These are phyloP conservation scores for Cygnus olor DNA, from an alignment of 2,797 vertebrate genomes.

Conservation along the genomic window DNA sequence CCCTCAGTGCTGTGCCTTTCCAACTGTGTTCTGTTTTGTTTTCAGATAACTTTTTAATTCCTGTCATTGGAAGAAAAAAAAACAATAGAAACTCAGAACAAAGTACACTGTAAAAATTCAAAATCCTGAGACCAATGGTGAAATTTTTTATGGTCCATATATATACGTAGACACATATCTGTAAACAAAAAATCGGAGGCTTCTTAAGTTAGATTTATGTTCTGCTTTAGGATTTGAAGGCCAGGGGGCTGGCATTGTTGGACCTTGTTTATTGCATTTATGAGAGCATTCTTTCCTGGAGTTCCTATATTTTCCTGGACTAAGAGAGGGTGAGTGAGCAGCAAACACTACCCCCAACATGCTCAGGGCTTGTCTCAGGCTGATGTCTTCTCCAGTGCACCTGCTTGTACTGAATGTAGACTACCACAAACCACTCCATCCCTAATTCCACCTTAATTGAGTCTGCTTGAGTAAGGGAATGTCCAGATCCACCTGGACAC, in stretches of 20 bases:
- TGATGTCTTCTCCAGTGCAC: not conserved
- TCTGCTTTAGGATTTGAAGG: not conserved
- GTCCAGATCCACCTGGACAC: not conserved
- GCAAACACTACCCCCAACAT: not conserved
- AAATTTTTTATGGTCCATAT: not conserved
- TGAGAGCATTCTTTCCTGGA: not conserved
- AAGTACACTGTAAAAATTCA: not conserved
- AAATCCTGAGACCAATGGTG: not conserved
- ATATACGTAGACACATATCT: not conserved
- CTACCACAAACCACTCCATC: not conserved
- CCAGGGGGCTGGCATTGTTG: not conserved
- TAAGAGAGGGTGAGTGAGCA: not conserved
- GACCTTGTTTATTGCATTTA: not conserved
- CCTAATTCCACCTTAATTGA: not conserved
- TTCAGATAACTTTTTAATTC: not conserved
- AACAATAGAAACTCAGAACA: not conserved
- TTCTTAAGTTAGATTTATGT: not conserved
- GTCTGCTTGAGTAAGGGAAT: not conserved
- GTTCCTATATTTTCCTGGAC: fast-evolving
- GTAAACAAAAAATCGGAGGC: not conserved
- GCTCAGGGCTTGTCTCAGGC: not conserved
- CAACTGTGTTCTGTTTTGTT: not conserved
- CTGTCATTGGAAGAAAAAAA: not conserved
- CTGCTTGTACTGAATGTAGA: fast-evolving
- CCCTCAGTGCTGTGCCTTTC: not conserved